Evolutionary conservation across 2,113 vertebrate genomes (phyloP).

Genomic region (Ceyx cyanopectus): DNA sequence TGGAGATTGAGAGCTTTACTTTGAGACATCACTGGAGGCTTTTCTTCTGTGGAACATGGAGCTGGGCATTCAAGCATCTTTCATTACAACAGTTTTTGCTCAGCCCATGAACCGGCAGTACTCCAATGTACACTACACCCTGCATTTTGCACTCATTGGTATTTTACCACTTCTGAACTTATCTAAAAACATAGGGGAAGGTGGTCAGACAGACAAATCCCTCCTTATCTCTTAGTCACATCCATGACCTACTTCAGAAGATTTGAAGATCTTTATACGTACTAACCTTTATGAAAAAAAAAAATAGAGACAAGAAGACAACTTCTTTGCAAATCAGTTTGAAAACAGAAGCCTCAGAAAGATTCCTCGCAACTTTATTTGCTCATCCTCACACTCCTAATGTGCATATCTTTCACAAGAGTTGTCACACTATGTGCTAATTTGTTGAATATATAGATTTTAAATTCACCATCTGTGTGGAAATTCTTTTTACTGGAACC

Average conservation of each 20-base stretch:
- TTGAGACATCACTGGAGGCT: neutral
- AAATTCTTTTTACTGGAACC: neutral
- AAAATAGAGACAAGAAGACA: neutral
- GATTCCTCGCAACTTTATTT: slow-evolving; percentile 22
- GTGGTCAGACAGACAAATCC: slow-evolving; percentile 54
- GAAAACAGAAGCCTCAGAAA: slow-evolving; percentile 17
- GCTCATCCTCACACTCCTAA: slow-evolving; percentile 4
- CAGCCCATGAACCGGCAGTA: neutral
- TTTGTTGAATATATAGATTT: neutral
- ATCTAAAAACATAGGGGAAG: slow-evolving; percentile 10
- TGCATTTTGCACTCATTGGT: slow-evolving; percentile 24
- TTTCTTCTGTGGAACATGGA: neutral
- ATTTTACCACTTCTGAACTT: slow-evolving; percentile 56
- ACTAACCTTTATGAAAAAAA: neutral
- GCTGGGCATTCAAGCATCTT: neutral
- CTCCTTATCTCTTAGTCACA: slow-evolving; percentile 50
- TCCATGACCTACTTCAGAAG: neutral
- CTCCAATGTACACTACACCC: neutral
- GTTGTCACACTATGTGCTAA: neutral
- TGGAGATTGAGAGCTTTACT: neutral
- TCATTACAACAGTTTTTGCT: neutral
- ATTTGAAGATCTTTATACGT: neutral
- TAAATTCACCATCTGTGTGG: neutral
- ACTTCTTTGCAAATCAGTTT: slow-evolving; percentile 21
- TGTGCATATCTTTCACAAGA: neutral